Evolutionary conservation across 2,888 invertebrate genomes (phyloP), one percentile per base, ranked within the genome.

Genomic region (Polia nebulosa): DNA sequence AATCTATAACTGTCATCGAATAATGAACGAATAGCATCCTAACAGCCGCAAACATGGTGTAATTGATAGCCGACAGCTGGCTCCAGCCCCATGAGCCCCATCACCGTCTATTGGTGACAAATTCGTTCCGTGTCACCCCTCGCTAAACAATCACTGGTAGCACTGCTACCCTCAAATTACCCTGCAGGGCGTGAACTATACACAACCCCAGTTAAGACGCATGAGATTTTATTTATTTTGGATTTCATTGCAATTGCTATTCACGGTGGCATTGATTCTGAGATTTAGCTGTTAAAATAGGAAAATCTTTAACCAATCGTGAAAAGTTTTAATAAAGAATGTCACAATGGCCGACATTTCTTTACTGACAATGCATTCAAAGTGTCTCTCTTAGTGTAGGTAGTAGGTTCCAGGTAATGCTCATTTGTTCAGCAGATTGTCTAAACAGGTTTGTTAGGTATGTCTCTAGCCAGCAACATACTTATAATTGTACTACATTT

Each of bases 1-100:
- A 91, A 91, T 88, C 88, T 90, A 88, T 93, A 93, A 94, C 90
- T 92, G 92, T 92, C 93, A 90, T 91, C 90, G 88, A 92, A 94
- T 94, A 93, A 93, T 90, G 90, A 90, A 91, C 90, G 89, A 91
- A 95, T 94, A 87, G 91, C 90, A 85, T 90, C 92, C 92, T 91
- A 94, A 94, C 93, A 91, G 91, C 92, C 94, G 90, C 94, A 94
- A 93, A 94, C 93, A 92, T 82, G 84, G 86, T 90, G 90, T 93
- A 93, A 94, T 93, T 92, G 92, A 88, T 91, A 89, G 89, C 88
- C 88, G 89, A 90, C 94, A 94, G 94, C 93, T 92, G 92, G 87
- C 85, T 75, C 64, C 76, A 81, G 76, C 76, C 79, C 86, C 83
- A 85, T 82, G 86, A 85, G 84, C 76, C 78, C 86, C 83, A 86